Conservation (phyloP, 2,113 vertebrate species). For the Apodemus speciosus region DNA sequence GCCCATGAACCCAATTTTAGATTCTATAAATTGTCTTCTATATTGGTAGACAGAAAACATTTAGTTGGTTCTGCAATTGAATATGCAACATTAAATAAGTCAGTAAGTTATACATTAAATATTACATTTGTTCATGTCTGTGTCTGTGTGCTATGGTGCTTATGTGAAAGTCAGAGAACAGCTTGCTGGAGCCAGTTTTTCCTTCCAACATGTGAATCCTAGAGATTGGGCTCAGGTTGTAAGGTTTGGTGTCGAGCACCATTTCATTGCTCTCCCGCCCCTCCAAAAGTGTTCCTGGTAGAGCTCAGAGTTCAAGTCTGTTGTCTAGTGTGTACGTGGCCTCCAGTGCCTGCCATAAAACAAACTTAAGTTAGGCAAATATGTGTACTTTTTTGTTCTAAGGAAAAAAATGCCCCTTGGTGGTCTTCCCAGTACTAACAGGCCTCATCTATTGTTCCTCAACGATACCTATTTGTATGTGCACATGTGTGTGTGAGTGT, state of each 20-base stretch:
- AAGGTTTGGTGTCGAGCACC: neutral
- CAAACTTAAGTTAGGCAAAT: neutral
- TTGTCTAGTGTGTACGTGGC: no score
- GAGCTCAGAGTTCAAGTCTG: neutral
- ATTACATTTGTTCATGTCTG: neutral
- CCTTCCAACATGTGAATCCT: neutral
- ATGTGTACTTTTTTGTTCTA: neutral
- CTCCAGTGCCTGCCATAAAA: neutral
- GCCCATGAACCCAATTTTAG: neutral
- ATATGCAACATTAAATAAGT: neutral
- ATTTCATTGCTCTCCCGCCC: neutral
- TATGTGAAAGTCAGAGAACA: neutral
- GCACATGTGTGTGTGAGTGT: neutral
- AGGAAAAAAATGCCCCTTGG: neutral
- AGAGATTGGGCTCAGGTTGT: neutral
- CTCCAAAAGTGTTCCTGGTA: neutral
- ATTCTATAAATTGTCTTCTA: no score
- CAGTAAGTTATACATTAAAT: neutral
- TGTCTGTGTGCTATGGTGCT: neutral
- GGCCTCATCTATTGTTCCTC: neutral
- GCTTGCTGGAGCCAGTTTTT: neutral
- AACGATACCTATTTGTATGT: neutral
- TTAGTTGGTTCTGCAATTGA: neutral
- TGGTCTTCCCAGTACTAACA: neutral
- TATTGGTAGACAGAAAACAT: conserved; percentile 14